Evolutionary conservation across 2,113 vertebrate species (phyloP).

Genomic region (Naja naja): DNA sequence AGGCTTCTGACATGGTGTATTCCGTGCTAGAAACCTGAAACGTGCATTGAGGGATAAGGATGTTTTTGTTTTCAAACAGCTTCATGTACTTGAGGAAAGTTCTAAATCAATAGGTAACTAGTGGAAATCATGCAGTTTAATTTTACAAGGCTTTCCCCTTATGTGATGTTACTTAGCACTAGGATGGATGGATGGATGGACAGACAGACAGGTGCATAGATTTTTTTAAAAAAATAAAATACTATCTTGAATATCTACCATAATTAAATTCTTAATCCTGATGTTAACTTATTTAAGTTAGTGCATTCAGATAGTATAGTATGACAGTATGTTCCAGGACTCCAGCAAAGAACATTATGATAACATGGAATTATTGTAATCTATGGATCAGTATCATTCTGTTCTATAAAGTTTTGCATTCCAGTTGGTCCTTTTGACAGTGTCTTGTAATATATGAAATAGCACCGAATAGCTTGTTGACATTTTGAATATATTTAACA

Average conservation of each 20-base stretch:
- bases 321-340: neutral
- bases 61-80: neutral
- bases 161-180: neutral
- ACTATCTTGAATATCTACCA: neutral
- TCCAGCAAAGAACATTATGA: neutral
- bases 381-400: neutral
- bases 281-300: neutral
- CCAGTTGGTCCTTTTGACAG: neutral
- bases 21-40: neutral
- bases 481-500: neutral
- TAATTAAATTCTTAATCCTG: neutral
- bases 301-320: neutral
- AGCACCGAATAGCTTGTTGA: neutral
- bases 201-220: neutral
- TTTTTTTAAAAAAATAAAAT: neutral
- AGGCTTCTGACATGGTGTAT: neutral
- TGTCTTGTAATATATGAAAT: neutral
- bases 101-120: neutral
- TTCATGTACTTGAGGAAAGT: neutral
- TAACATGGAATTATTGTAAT: neutral
- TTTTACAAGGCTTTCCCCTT: neutral
- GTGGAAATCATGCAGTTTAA: no score
- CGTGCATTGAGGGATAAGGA: neutral
- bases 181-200: neutral
- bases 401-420: neutral